phyloP scores from a whole-genome alignment of 2,113 vertebrate genomes.

The Antechinus flavipes region DNA sequence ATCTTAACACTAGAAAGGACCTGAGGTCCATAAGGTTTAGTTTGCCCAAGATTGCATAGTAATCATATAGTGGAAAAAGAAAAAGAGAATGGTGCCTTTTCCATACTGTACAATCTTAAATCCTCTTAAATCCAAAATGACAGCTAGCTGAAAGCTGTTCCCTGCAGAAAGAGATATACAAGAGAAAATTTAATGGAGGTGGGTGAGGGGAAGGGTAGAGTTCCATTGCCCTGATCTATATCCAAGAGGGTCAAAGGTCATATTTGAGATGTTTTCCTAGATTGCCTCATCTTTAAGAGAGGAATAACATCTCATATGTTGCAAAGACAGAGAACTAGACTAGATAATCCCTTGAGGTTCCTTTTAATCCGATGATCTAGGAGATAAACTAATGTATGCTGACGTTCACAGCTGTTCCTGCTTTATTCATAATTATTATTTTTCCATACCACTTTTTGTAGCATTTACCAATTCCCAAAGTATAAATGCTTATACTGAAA shows the following conservation, averaged over 20 bases:
- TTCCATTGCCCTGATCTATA: background rate
- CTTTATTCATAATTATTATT: background rate
- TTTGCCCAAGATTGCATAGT: background rate
- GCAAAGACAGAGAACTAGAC: background rate
- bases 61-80: no score
- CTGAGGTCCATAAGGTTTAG: background rate
- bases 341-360: background rate
- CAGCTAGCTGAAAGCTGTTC: background rate
- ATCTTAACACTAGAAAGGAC: background rate
- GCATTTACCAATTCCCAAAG: background rate
- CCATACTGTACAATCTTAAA: background rate
- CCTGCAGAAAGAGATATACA: background rate
- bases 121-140: background rate
- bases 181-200: background rate
- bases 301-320: background rate
- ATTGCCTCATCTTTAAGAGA: background rate
- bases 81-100: background rate
- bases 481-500: background rate
- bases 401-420: background rate
- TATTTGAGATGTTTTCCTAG: background rate
- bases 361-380: background rate
- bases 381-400: background rate
- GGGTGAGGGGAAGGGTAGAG: background rate
- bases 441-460: background rate
- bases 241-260: background rate